These are phyloP conservation scores for Cyprinodon brontotheroides DNA, from an alignment of 2,113 vertebrate genomes.

Conservation along the genomic window DNA sequence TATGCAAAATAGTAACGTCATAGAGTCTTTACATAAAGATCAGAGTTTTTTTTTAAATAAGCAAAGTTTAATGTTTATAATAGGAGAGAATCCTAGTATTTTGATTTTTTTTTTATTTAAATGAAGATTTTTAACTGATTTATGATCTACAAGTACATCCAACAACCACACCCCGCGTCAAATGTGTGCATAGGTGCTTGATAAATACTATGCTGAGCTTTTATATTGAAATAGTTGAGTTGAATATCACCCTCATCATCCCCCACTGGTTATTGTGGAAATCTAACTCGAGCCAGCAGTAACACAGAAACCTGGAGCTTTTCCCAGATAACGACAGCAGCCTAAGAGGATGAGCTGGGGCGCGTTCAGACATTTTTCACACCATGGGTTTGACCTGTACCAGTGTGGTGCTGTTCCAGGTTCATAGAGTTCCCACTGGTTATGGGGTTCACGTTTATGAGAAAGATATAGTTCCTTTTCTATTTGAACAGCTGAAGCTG, in stretches of 20 bases:
- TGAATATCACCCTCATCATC: constrained; percentile 20
- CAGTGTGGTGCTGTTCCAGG: constrained; percentile 50
- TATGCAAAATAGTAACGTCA: background rate
- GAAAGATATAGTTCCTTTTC: background rate
- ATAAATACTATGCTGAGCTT: background rate
- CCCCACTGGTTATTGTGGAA: constrained; percentile 8
- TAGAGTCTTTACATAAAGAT: no score
- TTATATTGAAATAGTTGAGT: background rate
- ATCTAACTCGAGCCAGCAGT: constrained; percentile 26
- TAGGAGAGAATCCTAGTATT: no score
- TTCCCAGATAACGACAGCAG: constrained; percentile 61
- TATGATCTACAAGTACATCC: background rate
- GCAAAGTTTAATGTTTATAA: background rate
- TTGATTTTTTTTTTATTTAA: no score
- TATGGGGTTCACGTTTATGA: constrained; percentile 27
- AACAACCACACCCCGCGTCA: constrained; percentile 28
- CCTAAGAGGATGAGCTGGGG: constrained; percentile 20
- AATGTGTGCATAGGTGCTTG: background rate
- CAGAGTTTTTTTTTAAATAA: background rate
- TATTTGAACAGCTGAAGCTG: constrained; percentile 43
- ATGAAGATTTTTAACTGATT: background rate
- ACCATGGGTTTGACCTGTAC: constrained; percentile 37
- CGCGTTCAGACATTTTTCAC: constrained; percentile 24
- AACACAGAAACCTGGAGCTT: constrained; percentile 62
- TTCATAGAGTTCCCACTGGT: constrained; percentile 59